These are phyloP conservation scores for Streblospio benedicti DNA, from an alignment of 1,140 invertebrate species.

Conservation along the genomic window DNA sequence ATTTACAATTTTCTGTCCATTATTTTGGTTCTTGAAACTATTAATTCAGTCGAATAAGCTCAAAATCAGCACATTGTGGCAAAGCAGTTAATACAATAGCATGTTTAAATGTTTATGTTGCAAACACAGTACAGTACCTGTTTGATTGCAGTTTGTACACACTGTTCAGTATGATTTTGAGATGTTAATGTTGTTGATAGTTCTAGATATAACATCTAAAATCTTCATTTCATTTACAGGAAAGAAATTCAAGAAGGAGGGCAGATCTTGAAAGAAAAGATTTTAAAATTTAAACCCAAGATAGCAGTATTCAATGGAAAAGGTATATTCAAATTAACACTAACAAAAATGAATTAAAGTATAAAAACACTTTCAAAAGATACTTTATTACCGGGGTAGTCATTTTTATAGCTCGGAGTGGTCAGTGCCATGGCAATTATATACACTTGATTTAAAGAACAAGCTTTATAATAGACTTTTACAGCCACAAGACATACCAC, in stretches of 20 bases:
- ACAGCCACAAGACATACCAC: too few relatives aligned
- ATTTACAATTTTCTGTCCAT: not conserved
- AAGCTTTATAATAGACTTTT: too few relatives aligned
- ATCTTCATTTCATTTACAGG: slow-evolving; percentile 48
- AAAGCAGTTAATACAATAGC: too few relatives aligned
- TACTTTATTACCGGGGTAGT: too few relatives aligned
- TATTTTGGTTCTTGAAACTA: not conserved
- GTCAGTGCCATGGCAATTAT: too few relatives aligned
- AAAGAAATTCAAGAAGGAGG: slow-evolving; percentile 96
- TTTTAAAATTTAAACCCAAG: slow-evolving; percentile 86
- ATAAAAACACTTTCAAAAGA: too few relatives aligned
- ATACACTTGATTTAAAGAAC: too few relatives aligned
- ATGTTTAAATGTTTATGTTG: not conserved
- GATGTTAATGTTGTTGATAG: not conserved
- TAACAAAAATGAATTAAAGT: not conserved
- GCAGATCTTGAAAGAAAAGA: slow-evolving; percentile 78
- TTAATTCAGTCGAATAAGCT: not conserved
- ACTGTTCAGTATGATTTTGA: not conserved
- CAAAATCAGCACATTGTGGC: not conserved
- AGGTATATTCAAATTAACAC: slow-evolving; percentile 49
- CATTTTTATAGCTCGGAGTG: too few relatives aligned
- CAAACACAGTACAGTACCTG: not conserved
- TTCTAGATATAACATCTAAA: not conserved
- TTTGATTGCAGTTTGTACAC: not conserved
- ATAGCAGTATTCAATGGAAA: slow-evolving; percentile 98